Percentiles rank a stretch among this genome's conserved stretches.
These are phyloP conservation scores for Pachliopta kotzebuea DNA, from an alignment of 2,888 invertebrate species.

Conservation along the genomic window DNA sequence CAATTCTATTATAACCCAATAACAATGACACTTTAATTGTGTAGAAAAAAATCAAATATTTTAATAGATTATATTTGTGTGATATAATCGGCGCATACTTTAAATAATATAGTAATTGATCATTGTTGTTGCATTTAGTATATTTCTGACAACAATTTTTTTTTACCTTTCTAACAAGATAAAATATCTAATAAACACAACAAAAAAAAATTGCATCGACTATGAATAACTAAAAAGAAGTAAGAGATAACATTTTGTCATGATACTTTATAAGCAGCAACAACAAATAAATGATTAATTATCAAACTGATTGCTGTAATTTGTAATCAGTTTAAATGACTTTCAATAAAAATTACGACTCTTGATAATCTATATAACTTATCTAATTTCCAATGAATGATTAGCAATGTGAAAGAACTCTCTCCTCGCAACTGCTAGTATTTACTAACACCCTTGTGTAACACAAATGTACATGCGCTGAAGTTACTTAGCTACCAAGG, in stretches of 20 bases:
- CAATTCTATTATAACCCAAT: not conserved
- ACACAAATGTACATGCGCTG: not conserved
- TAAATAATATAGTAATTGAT: not conserved
- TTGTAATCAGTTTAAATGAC: constrained; percentile 26
- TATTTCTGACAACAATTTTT: too few species aligned
- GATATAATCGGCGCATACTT: not conserved
- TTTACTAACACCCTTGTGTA: too few species aligned
- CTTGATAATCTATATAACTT: not conserved
- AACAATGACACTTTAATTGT: not conserved
- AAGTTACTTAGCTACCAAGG: not conserved
- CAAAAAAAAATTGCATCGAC: not conserved
- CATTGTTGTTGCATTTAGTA: too few species aligned
- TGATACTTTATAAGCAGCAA: constrained; percentile 5
- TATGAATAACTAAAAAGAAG: not conserved
- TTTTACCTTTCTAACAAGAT: too few species aligned
- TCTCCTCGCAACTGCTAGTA: not conserved
- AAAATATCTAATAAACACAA: not conserved
- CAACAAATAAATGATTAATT: constrained; percentile 7
- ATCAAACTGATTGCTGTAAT: constrained; percentile 12
- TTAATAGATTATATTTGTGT: not conserved
- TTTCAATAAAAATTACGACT: not conserved
- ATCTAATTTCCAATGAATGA: not conserved
- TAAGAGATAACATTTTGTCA: not conserved
- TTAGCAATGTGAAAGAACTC: not conserved
- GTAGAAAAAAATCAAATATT: not conserved